Conservation (phyloP, 2,113 vertebrate genomes). For the Oreochromis aureus region DNA sequence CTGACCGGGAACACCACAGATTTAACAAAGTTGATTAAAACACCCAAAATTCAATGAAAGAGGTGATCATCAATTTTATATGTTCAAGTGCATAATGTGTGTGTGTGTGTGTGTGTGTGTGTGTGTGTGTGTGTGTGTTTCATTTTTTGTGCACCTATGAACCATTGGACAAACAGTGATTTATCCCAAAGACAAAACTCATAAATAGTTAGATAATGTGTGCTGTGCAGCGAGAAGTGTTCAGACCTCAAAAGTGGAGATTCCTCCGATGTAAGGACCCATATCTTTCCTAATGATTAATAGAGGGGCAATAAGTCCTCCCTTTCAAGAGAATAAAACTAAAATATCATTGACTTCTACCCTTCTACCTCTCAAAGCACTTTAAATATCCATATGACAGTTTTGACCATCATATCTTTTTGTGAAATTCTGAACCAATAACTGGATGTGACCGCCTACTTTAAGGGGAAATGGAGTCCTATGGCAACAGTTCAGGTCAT, state of each 20-base stretch:
- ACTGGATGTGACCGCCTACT: neutral
- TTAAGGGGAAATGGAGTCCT: neutral
- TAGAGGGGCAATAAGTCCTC: neutral
- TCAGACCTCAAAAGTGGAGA: neutral
- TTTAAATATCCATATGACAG: neutral
- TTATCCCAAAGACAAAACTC: neutral
- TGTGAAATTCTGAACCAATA: neutral
- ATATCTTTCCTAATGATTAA: accelerated
- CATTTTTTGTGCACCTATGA: neutral
- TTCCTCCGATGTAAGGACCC: accelerated
- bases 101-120: neutral
- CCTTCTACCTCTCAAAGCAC: accelerated
- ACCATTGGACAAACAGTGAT: accelerated
- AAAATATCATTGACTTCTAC: accelerated
- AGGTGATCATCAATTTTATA: no score
- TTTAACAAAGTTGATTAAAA: no score
- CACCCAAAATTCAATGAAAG: no score
- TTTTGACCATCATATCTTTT: neutral
- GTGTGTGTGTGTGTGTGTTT: neutral
- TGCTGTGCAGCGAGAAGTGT: accelerated
- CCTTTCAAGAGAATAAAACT: accelerated
- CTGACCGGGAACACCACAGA: no score
- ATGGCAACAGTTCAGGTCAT: no score
- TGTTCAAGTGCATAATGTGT: no score
- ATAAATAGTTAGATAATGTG: neutral